phyloP scores from a whole-genome alignment of 2,888 invertebrate genomes.

The Hirtodrosophila histrioides region DNA sequence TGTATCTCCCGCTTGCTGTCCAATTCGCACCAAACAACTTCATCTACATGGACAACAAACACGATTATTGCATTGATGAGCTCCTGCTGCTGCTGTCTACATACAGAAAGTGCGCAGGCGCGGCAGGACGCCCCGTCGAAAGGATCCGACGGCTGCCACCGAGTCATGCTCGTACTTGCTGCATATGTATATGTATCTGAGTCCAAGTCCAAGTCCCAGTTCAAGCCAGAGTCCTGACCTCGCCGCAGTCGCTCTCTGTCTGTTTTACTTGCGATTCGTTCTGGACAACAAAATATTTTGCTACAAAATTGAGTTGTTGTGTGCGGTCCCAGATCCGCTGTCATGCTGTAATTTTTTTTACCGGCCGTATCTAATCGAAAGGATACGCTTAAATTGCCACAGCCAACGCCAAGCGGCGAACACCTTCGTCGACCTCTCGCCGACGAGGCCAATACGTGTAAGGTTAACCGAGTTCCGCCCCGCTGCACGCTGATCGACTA shows the following conservation, averaged over 20 bases:
- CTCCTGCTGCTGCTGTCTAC: conserved; percentile 82
- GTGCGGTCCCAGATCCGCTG: conserved; percentile 55
- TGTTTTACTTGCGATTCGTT: conserved; percentile 78
- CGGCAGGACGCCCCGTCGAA: conserved; percentile 65
- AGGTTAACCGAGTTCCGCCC: conserved; percentile 30
- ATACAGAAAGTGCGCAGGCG: conserved; percentile 76
- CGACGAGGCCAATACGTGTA: conserved; percentile 12
- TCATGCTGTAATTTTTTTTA: conserved; percentile 70
- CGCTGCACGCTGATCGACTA: not conserved
- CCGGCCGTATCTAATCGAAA: conserved; percentile 74
- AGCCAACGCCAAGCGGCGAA: conserved; percentile 51
- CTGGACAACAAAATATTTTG: conserved; percentile 82
- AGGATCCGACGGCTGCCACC: conserved; percentile 49
- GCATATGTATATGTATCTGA: too few species aligned
- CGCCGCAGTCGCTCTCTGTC: conserved; percentile 27
- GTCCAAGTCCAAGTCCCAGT: not conserved
- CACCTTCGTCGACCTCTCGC: conserved; percentile 48
- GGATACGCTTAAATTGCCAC: conserved; percentile 76
- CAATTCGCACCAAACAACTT: conserved; percentile 70
- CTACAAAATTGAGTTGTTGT: conserved; percentile 77
- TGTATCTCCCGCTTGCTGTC: conserved; percentile 20
- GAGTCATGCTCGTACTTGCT: conserved; percentile 3
- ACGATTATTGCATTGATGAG: conserved; percentile 82
- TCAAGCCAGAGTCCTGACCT: conserved; percentile 22
- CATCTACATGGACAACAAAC: conserved; percentile 61